phyloP scores from a whole-genome alignment of 92 coral and sea anemone genomes.

The Blastomussa wellsi region DNA sequence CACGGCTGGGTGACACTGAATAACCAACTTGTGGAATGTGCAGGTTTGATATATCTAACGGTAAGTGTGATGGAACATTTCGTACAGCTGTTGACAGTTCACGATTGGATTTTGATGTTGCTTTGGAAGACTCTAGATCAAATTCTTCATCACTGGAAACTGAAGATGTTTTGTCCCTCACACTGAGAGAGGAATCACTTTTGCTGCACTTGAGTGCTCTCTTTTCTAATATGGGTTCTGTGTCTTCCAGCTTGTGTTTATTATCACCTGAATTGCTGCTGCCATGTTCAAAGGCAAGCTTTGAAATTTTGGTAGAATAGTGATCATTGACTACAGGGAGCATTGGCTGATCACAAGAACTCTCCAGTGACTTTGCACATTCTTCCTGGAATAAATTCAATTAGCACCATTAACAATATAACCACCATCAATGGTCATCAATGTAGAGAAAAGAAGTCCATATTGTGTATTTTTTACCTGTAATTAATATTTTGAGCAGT shows the following conservation, averaged over 20 bases:
- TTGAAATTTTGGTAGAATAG: constrained; percentile 8
- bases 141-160: constrained; percentile 35
- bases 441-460: too few species aligned
- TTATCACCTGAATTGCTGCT: not conserved
- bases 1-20: constrained; percentile 71
- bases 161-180: constrained; percentile 58
- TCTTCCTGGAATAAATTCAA: constrained; percentile 42
- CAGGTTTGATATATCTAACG: constrained; percentile 7
- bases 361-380: constrained; percentile 65
- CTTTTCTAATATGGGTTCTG: constrained; percentile 37
- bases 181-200: constrained; percentile 74
- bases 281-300: constrained; percentile 1
- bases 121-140: constrained; percentile 42
- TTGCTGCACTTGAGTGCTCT: constrained; percentile 68
- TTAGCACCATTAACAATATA: too few species aligned
- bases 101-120: constrained; percentile 69
- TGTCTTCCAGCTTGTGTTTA: constrained; percentile 21
- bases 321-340: constrained; percentile 62
- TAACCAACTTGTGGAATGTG: constrained; percentile 57
- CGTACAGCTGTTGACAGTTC: constrained; percentile 49
- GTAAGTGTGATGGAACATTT: constrained; percentile 25
- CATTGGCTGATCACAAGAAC: constrained; percentile 29
- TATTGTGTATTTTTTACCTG: too few species aligned
- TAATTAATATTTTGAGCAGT: too few species aligned
- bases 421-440: too few species aligned